Conservation (phyloP, 2,113 vertebrate species). For the Pedetes capensis region DNA sequence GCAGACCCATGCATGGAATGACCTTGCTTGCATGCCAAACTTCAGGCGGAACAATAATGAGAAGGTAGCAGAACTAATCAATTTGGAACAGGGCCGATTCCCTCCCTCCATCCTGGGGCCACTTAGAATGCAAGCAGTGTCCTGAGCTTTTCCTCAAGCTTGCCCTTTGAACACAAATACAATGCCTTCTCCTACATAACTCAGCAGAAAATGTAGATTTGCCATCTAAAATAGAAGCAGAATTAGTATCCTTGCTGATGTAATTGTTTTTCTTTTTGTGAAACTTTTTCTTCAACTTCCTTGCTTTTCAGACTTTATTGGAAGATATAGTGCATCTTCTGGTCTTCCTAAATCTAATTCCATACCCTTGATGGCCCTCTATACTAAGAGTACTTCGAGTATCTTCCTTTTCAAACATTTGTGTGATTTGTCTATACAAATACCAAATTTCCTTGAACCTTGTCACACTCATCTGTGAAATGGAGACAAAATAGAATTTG, state of each 20-base stretch:
- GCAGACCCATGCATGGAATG: not conserved
- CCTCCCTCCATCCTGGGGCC: constrained; percentile 42
- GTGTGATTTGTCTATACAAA: not conserved
- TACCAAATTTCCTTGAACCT: not conserved
- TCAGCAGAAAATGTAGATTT: constrained; percentile 70
- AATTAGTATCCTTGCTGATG: constrained; percentile 50
- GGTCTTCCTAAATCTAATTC: not conserved
- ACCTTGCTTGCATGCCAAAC: constrained; percentile 68
- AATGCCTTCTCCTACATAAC: constrained; percentile 78
- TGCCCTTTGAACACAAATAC: constrained; percentile 78
- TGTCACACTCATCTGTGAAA: not conserved
- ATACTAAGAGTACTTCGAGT: not conserved
- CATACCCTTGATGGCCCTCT: no score
- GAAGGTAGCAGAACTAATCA: constrained; percentile 78
- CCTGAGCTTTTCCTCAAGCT: constrained; percentile 56
- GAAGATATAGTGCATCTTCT: not conserved
- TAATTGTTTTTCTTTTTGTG: constrained; percentile 32
- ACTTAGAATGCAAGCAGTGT: constrained; percentile 76
- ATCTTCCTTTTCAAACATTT: not conserved
- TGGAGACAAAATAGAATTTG: not conserved
- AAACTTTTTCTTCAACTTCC: not conserved
- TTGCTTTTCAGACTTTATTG: not conserved
- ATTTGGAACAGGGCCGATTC: constrained; percentile 69
- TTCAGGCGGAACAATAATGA: constrained; percentile 6
- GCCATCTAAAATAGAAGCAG: constrained; percentile 48